Conservation (phyloP, 2,113 vertebrate species). For the Gnathonemus longibarbis region DNA sequence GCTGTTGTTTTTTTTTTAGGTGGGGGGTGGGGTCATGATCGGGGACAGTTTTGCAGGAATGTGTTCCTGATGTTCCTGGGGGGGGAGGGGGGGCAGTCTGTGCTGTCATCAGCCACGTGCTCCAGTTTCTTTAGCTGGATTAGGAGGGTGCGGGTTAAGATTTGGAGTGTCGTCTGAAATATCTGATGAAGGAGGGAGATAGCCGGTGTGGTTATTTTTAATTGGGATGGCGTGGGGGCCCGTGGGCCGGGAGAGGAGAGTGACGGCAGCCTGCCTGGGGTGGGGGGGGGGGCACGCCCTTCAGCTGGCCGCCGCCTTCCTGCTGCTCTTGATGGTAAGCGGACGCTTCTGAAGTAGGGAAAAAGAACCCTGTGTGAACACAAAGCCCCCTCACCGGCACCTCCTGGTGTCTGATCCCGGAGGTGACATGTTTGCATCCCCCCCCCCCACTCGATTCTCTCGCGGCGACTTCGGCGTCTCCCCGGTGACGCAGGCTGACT, state of each 20-base stretch:
- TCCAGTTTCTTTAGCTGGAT: neutral
- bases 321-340: neutral
- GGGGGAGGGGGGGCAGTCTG: no score
- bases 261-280: neutral
- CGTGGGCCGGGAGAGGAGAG: neutral
- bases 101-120: no score
- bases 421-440: neutral
- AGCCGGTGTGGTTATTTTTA: neutral
- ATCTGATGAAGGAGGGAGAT: neutral
- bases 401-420: neutral
- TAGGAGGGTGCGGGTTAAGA: neutral
- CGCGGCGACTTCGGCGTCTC: neutral
- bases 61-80: neutral
- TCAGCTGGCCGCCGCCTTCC: neutral
- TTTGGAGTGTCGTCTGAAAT: neutral
- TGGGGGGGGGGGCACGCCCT: no score
- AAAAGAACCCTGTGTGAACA: neutral
- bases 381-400: no score
- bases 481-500: constrained; percentile 28
- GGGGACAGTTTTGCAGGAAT: neutral
- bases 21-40: neutral
- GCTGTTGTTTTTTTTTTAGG: neutral
- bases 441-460: neutral
- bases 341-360: neutral
- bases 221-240: neutral